Evolutionary conservation across 2,888 invertebrate genomes (phyloP), one percentile per base, ranked within the genome.

Genomic region (Eristalis arbustorum): DNA sequence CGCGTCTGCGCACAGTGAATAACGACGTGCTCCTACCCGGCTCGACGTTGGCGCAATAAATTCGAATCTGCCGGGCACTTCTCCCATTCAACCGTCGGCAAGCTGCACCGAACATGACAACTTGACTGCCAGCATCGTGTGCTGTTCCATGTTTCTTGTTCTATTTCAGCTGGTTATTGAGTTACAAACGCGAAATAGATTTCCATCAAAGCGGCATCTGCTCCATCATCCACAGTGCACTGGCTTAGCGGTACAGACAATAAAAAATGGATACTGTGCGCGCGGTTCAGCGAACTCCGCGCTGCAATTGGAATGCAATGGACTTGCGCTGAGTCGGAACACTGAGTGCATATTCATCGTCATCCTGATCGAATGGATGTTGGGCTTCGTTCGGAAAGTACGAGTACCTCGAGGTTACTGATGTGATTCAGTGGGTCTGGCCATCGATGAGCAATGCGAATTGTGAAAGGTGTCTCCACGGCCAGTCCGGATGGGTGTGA

Each of bases 161-260:
- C 42, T 57, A 80, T 84, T 84, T 73, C 69, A 73, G 76, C 68
- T 73, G 31, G 73, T 81, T 85, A 85, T 85, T 73, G 81, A 81
- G 81, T 85, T 85, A 77, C 73, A 77, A 66, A 85, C 73, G 76
- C 61, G 68, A 81, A 81, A 81, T 62, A 81, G 63, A 85, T 85
- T 85, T 49, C 49, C 18, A 49, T 18, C 18, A 18, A 42, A 49
- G 49, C 49, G 18, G n/a, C 49, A 49, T 49, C 18, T 49, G n/a
- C 49, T 49, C 49, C 8, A 49, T 18, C 49, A n/a, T 49, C 49
- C 6, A 18, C 49, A 18, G 18, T 49, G 49, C 49, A n/a, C 18
- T 18, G 49, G n/a, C 18, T 18, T 49, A 49, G 18, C 49, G 49
- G 49, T 49, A 49, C 49, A 18, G 31, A 31, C 31, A 31, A 31